Percentiles rank a stretch among this genome's conserved stretches.
These are phyloP conservation scores for Rhodophaea formosa DNA, from an alignment of 2,888 invertebrate genomes.

Conservation along the genomic window DNA sequence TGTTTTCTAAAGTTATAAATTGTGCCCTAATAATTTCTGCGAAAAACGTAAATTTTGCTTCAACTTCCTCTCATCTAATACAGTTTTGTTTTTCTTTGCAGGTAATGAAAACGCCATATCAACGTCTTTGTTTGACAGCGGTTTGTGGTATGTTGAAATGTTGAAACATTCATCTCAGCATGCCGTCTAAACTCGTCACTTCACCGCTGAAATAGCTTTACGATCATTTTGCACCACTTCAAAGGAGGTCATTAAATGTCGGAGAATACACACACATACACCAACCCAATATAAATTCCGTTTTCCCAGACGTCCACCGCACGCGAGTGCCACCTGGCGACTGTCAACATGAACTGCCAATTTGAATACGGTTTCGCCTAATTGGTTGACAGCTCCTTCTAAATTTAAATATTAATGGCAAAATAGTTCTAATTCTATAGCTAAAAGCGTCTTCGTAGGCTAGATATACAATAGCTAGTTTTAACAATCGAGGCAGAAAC, in stretches of 20 bases:
- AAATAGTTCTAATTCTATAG: background rate
- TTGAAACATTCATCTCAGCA: slow-evolving; percentile 53
- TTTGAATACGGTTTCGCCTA: slow-evolving; percentile 59
- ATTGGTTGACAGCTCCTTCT: slow-evolving; percentile 65
- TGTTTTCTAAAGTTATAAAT: no score
- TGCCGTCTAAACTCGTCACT: slow-evolving; percentile 43
- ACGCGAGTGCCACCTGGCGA: slow-evolving; percentile 61
- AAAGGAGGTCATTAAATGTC: slow-evolving; percentile 71
- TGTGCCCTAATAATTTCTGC: no score
- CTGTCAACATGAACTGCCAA: slow-evolving; percentile 71
- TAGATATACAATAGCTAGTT: no score
- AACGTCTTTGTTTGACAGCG: slow-evolving; percentile 37
- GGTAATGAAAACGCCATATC: slow-evolving; percentile 40
- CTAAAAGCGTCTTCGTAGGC: background rate
- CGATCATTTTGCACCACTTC: slow-evolving; percentile 70
- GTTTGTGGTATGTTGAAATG: slow-evolving; percentile 57
- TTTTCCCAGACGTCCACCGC: slow-evolving; percentile 47
- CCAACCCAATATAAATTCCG: slow-evolving; percentile 50
- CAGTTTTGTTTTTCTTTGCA: slow-evolving; percentile 36
- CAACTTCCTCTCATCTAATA: background rate
- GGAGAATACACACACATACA: slow-evolving; percentile 39
- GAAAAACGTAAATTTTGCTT: no score
- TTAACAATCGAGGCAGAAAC: no score
- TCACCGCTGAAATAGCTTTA: slow-evolving; percentile 58
- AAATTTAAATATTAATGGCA: slow-evolving; percentile 61